Percentiles rank a stretch among this genome's conserved stretches.
Evolutionary conservation across 2,797 vertebrate genomes (phyloP).

Genomic region (Sebastes vulpes): DNA sequence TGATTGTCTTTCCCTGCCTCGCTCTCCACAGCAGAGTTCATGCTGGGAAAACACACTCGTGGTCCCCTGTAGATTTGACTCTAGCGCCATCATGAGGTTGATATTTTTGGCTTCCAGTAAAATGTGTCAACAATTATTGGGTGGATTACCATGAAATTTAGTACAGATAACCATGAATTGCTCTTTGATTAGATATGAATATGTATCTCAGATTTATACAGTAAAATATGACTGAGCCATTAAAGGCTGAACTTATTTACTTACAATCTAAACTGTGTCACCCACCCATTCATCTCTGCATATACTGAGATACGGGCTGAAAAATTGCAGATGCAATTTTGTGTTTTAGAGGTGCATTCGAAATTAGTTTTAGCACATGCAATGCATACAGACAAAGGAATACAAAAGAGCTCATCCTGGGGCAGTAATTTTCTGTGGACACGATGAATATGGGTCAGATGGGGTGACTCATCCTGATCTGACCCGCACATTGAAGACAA

Average conservation of each 20-base stretch:
- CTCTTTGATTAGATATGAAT: background rate
- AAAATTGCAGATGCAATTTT: background rate
- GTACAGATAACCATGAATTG: background rate
- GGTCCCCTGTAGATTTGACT: background rate
- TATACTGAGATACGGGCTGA: background rate
- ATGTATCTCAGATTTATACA: background rate
- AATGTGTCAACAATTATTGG: background rate
- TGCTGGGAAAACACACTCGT: background rate
- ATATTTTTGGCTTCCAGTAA: background rate
- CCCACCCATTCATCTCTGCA: background rate
- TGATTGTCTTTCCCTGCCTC: background rate
- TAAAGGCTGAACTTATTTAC: background rate
- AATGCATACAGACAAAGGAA: background rate
- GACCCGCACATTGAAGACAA: background rate
- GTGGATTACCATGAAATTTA: background rate
- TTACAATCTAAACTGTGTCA: background rate
- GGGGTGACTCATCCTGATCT: background rate
- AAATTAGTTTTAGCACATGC: background rate
- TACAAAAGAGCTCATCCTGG: background rate
- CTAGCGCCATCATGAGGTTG: too few species aligned
- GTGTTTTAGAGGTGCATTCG: background rate
- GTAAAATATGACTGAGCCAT: background rate
- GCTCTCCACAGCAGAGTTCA: background rate
- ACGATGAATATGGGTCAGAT: constrained; percentile 1
- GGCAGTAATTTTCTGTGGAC: constrained; percentile 1